Base-by-base conservation (phyloP, 1,140 invertebrate genomes). In the Bilobella aurantiaca region DNA sequence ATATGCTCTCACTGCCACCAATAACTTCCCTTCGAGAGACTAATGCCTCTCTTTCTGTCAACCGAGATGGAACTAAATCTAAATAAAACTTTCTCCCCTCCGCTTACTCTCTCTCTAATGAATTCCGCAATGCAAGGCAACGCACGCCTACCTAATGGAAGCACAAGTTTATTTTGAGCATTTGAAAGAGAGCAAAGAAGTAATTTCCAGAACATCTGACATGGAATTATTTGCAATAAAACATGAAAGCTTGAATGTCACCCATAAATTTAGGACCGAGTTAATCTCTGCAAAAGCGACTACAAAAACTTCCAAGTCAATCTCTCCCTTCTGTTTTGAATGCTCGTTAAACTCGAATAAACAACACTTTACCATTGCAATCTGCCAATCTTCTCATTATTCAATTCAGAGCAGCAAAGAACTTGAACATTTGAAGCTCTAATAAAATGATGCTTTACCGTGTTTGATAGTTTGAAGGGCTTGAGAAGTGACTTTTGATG, bases 171-270 rank as follows among this genome's bases (percentile, higher is more conserved):
- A 53, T 53, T 53, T 53, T 53, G 14, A 53, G 8, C 12, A 8
- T 14, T 23, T 18, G 34, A 12, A 5, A 5, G 14, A 53, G 21
- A 53, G 49, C 3, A 53, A 53, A n/a, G 37, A 42, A 42, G 37
- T 42, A 42, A 14, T 53, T 53, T 53, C 49, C 5, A 23, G 12
- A 23, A 53, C 49, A 53, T 53, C 49, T 53, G 49, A 53, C 49
- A 53, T 53, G 49, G 23, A 53, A 53, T 53, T 53, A 53, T 53
- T 53, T 23, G 49, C 49, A 53, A 53, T 53, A 53, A 53, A 53
- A 53, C 49, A 53, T 18, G 49, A 14, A n/a, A 5, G 14, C 49
- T 3, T 3, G 49, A 23, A 53, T 53, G 49, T 53, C 49, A 14
- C 3, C 8, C 12, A 53, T 53, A 53, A 53, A 53, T 53, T 53